These are phyloP conservation scores for Dorcus parallelipipedus DNA, from an alignment of 2,888 invertebrate genomes.

Conservation along the genomic window DNA sequence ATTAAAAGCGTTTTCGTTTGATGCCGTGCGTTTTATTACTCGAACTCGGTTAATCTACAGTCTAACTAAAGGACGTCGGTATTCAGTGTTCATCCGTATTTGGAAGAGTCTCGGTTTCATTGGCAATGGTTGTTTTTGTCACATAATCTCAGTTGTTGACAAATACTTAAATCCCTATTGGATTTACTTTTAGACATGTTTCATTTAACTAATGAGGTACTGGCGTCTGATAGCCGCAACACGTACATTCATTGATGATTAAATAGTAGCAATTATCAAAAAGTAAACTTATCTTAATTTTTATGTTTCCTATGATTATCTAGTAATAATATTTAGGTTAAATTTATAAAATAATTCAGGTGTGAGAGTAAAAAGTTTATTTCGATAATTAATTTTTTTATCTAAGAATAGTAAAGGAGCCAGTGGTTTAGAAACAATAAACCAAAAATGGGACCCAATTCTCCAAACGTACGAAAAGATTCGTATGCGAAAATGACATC, in stretches of 20 bases:
- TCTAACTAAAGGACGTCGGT: slow-evolving; percentile 34
- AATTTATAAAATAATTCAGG: no score
- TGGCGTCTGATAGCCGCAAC: slow-evolving; percentile 36
- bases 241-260: slow-evolving; percentile 38
- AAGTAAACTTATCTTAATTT: no score
- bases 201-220: slow-evolving; percentile 45
- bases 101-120: slow-evolving; percentile 39
- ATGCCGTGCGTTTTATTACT: slow-evolving; percentile 34
- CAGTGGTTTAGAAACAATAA: no score
- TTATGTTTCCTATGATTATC: no score
- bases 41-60: slow-evolving; percentile 33
- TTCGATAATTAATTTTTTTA: no score
- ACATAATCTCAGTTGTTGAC: slow-evolving; percentile 46
- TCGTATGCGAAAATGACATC: no score
- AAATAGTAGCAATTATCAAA: slow-evolving; percentile 27
- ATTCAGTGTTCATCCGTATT: slow-evolving; percentile 43
- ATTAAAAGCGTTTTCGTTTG: slow-evolving; percentile 29
- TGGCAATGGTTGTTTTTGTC: slow-evolving; percentile 43
- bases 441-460: no score
- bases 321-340: no score
- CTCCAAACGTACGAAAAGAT: no score
- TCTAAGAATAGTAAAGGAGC: no score
- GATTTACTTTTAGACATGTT: slow-evolving; percentile 42
- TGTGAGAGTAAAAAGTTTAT: no score
- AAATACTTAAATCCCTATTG: slow-evolving; percentile 45